phyloP scores from a whole-genome alignment of 2,888 invertebrate genomes.

The Phortica magna region DNA sequence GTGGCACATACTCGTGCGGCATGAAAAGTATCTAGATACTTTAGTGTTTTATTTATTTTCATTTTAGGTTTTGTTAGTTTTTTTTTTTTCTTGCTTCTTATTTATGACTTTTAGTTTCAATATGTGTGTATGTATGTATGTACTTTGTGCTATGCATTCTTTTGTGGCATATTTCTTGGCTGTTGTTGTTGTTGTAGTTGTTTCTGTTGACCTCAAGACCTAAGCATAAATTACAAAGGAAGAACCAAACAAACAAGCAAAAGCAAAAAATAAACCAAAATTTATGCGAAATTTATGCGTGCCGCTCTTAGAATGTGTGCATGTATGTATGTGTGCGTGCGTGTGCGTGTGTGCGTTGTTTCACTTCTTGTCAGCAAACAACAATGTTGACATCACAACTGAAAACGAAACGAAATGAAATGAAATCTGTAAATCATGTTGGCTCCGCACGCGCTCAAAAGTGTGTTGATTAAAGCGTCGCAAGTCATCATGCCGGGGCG shows the following conservation, averaged over 20 bases:
- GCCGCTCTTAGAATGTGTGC: slow-evolving; percentile 22
- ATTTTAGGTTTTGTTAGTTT: neutral
- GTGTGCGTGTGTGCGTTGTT: neutral
- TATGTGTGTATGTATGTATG: neutral
- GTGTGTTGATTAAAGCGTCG: slow-evolving; percentile 29
- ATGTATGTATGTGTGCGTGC: neutral
- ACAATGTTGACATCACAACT: slow-evolving; percentile 22
- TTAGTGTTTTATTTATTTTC: neutral
- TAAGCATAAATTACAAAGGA: slow-evolving; percentile 24
- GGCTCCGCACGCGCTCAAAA: neutral
- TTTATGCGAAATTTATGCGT: slow-evolving; percentile 34
- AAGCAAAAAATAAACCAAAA: neutral
- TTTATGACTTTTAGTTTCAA: neutral
- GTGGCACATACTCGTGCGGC: too few species aligned
- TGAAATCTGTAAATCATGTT: slow-evolving; percentile 29
- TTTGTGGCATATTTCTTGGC: slow-evolving; percentile 20
- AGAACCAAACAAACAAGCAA: neutral
- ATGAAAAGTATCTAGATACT: too few species aligned
- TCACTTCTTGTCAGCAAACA: neutral
- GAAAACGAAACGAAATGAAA: slow-evolving; percentile 31
- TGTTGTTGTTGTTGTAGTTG: slow-evolving; percentile 7
- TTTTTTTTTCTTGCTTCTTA: neutral
- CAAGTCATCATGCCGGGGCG: slow-evolving; percentile 23
- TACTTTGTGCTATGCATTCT: slow-evolving; percentile 6
- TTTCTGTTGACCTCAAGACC: slow-evolving; percentile 31